Evolutionary conservation across 2,888 invertebrate species (phyloP), one percentile per base, ranked within the genome.

Genomic region (Endomychus coccineus): DNA sequence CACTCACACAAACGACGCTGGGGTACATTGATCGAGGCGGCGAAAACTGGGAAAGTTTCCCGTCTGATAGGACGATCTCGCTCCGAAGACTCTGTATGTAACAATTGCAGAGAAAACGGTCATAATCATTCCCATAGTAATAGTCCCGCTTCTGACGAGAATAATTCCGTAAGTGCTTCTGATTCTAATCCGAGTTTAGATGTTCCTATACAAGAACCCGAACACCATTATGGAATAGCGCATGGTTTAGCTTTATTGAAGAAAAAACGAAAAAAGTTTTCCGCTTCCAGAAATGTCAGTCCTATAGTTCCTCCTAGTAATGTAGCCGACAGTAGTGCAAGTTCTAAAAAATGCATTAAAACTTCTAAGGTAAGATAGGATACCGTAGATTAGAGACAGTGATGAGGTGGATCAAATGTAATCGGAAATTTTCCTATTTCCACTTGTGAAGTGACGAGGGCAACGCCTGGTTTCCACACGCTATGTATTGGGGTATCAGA

Each of bases 21-120:
- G 84, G 84, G 83, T 42, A 87, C 88, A 23, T 71, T 89, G 42
- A 88, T 89, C 59, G 88, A 89, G 61, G 88, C 89, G 27, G 87
- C 89, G 24, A 83, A 84, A 56, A 78, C 81, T 42, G 86, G 85
- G 16, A 76, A 80, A 53, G 84, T 88, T 30, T 81, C 84, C 15
- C 74, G 84, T 44, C 74, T 89, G 54, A 82, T 88, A 46, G 86
- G 87, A 16, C 74, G 84, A 48, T 80, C 80, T 28, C 72, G 81
- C 48, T 88, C 88, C 2, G 88, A 89, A 65, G 89, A 89, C 63
- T 89, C 88, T 6, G 86, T 89, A 33, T 79, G 74, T 52, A 73
- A 71, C 52, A 66, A 71, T 21, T 66, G 67, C 36, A 61, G 62
- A 34, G 74, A 74, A 57, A 73, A 73, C 44, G 71, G 59, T 52